Evolutionary conservation across 1,140 invertebrate species (phyloP).

Genomic region (Dolichoris vasculosae): DNA sequence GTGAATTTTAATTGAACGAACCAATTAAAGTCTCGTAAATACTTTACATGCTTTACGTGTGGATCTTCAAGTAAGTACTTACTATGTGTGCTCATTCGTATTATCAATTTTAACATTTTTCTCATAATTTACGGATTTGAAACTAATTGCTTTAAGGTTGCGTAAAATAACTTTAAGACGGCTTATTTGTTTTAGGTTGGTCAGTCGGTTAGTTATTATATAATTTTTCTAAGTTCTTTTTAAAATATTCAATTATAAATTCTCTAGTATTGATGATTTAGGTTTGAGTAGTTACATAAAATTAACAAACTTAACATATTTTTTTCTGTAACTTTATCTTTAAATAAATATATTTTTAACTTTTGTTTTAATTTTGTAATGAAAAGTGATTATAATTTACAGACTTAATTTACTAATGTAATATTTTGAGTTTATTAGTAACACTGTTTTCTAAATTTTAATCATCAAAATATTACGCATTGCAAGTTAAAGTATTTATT

Average conservation of each 20-base stretch:
- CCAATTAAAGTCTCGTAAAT: neutral
- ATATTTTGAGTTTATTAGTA: neutral
- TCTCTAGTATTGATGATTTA: too few species aligned
- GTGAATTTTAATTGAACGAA: conserved; percentile 24
- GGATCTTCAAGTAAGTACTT: neutral
- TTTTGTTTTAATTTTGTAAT: neutral
- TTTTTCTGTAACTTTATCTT: too few species aligned
- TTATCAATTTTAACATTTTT: neutral
- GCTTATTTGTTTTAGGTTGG: too few species aligned
- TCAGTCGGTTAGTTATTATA: too few species aligned
- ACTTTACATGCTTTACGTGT: neutral
- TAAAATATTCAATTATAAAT: too few species aligned
- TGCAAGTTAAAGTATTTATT: neutral
- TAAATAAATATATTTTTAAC: neutral
- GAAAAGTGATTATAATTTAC: neutral
- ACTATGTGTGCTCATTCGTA: too few species aligned
- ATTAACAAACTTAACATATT: too few species aligned
- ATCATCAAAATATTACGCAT: neutral
- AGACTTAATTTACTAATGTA: neutral
- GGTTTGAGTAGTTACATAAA: too few species aligned
- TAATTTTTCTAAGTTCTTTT: too few species aligned
- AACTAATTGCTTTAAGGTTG: neutral
- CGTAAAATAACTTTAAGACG: neutral
- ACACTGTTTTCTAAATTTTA: neutral
- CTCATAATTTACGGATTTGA: neutral